Evolutionary conservation across 2,888 invertebrate species (phyloP), one percentile per base, ranked within the genome.

Genomic region (Strigamia crassipes): DNA sequence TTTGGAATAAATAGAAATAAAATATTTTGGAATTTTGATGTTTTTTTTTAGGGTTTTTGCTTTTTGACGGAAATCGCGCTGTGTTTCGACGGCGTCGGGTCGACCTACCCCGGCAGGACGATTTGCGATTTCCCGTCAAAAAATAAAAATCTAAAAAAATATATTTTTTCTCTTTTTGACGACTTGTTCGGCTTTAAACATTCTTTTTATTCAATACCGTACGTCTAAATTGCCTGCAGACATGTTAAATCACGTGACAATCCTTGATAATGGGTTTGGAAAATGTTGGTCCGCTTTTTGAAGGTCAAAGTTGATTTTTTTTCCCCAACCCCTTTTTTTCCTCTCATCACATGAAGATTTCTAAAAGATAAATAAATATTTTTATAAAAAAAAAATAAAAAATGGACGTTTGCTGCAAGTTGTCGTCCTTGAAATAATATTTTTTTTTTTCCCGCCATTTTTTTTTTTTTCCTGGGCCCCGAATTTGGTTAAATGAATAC

Each of bases 241-340:
- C 46, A n/a, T n/a, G n/a, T 46, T 46, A 46, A 5, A n/a, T 46
- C 46, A 46, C n/a, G 46, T 46, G 46, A 46, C 46, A n/a, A 46
- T 13, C 46, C 46, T 46, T 46, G 46, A n/a, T 66, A 66, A 66
- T 66, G 61, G 23, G 21, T 38, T 66, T 13, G 9, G 9, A 61
- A 61, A 61, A 61, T 18, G 61, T 61, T 21, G 61, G 4, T 61
- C n/a, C n/a, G 61, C 4, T 8, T 66, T 66, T 9, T 66, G 61
- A 66, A 66, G 61, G 61, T 66, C 61, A 66, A 66, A 66, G 61
- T 66, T 66, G 23, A 66, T 66, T 21, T 66, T 66, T 66, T 66
- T 18, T 4, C 27, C 27, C 27, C 27, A 27, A 27, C 27, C 27
- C 21, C 61, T 18, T 18, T 18, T 18, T 23, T 66, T 66, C 18